Percentiles rank a stretch among this genome's conserved stretches.
These are phyloP conservation scores for Ceratina japonica DNA, from an alignment of 1,140 invertebrate species.

Conservation along the genomic window DNA sequence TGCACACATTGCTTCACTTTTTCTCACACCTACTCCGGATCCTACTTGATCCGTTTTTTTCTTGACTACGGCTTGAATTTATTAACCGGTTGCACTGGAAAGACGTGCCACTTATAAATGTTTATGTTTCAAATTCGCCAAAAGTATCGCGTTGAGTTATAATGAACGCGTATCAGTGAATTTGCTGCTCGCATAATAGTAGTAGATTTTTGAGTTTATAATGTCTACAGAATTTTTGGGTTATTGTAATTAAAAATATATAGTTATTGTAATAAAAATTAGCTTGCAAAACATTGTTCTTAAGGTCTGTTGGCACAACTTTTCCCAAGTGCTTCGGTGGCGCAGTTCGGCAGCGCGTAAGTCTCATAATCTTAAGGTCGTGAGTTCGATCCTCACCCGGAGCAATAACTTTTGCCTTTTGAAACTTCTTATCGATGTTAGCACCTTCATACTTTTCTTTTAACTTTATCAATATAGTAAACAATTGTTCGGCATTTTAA, in stretches of 20 bases:
- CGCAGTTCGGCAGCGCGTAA: conserved; percentile 96
- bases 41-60: neutral
- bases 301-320: neutral
- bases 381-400: conserved; percentile 97
- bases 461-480: no score
- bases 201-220: no score
- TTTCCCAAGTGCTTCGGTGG: conserved; percentile 85
- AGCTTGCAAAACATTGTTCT: neutral
- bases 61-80: neutral
- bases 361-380: conserved; percentile 99
- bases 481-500: no score
- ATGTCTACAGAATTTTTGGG: no score
- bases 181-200: no score
- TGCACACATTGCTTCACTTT: conserved; percentile 1
- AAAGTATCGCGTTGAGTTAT: no score
- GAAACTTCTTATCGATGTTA: neutral
- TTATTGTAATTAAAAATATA: neutral
- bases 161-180: no score
- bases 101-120: no score
- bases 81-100: neutral
- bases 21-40: neutral
- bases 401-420: conserved; percentile 83
- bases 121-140: no score
- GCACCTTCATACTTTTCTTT: no score
- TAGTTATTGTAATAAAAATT: neutral